Percentiles rank a stretch among this genome's conserved stretches.
Evolutionary conservation across 1,140 invertebrate species (phyloP).

Genomic region (Pogonognathellus flavescens): DNA sequence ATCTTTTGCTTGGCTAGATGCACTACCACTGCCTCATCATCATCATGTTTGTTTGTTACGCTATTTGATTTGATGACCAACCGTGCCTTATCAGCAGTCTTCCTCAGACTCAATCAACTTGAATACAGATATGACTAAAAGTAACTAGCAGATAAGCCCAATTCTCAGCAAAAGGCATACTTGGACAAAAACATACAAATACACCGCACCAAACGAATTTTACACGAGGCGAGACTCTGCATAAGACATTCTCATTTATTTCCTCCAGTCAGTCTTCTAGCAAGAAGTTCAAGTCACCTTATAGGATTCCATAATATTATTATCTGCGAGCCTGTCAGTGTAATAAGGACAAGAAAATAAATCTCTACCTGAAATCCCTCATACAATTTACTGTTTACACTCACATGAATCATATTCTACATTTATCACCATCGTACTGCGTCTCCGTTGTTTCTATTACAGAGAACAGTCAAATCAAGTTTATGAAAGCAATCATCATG

Average conservation of each 20-base stretch:
- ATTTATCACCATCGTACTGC: too few species aligned
- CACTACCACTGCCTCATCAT: conserved; percentile 50
- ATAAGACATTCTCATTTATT: conserved; percentile 1
- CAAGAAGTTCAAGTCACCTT: too few species aligned
- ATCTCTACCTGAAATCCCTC: too few species aligned
- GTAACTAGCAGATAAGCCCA: background rate
- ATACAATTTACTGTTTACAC: too few species aligned
- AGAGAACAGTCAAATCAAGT: too few species aligned
- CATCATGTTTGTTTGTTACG: conserved; percentile 53
- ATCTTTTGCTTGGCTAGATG: conserved; percentile 48
- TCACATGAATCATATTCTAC: too few species aligned
- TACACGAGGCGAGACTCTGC: background rate
- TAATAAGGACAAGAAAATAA: too few species aligned
- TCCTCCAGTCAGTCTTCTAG: background rate
- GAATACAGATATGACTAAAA: conserved; percentile 33
- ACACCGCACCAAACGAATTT: background rate
- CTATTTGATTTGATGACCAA: conserved; percentile 54
- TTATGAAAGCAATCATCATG: too few species aligned
- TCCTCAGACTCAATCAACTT: conserved; percentile 39
- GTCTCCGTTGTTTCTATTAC: too few species aligned
- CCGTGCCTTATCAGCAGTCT: conserved; percentile 54
- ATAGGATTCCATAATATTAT: too few species aligned
- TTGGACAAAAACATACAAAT: background rate
- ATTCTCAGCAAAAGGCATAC: conserved; percentile 1
- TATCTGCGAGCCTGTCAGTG: too few species aligned